Evolutionary conservation across 1,140 invertebrate species (phyloP).

Genomic region (Drosophila elegans): DNA sequence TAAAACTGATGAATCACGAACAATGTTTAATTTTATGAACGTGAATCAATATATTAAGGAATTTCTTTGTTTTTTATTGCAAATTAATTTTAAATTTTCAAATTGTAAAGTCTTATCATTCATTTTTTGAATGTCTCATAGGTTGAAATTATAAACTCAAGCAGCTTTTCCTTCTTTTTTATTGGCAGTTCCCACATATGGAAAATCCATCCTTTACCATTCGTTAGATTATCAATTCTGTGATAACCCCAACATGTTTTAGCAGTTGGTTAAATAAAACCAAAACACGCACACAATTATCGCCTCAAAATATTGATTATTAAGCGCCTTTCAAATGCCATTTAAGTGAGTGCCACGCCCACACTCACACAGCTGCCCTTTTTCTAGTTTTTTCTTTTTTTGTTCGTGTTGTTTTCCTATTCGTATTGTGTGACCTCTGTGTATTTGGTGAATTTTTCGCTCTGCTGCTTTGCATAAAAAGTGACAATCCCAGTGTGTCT

Average conservation of each 20-base stretch:
- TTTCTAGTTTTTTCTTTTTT: slow-evolving; percentile 54
- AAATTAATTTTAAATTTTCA: too few species aligned
- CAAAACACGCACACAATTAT: slow-evolving; percentile 77
- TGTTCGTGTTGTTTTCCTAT: background rate
- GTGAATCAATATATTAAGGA: too few species aligned
- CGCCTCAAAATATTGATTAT: slow-evolving; percentile 80
- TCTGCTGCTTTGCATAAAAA: slow-evolving; percentile 77
- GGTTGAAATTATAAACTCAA: too few species aligned
- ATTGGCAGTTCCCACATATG: background rate
- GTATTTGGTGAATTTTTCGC: slow-evolving; percentile 43
- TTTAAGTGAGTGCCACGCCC: slow-evolving; percentile 38
- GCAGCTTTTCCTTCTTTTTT: too few species aligned
- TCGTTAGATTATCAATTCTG: slow-evolving; percentile 5
- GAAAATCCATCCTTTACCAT: slow-evolving; percentile 1
- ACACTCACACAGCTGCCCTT: background rate
- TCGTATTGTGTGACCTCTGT: slow-evolving; percentile 30
- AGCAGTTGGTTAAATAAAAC: slow-evolving; percentile 27
- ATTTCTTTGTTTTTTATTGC: too few species aligned
- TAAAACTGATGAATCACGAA: background rate
- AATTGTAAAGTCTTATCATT: too few species aligned
- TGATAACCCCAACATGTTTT: slow-evolving; percentile 24
- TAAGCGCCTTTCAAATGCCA: slow-evolving; percentile 69
- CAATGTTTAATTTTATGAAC: background rate
- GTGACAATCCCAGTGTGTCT: slow-evolving; percentile 49
- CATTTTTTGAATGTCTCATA: too few species aligned